Evolutionary conservation across 1,140 invertebrate genomes (phyloP), one percentile per base, ranked within the genome.

Genomic region (Drosophila tropicalis): DNA sequence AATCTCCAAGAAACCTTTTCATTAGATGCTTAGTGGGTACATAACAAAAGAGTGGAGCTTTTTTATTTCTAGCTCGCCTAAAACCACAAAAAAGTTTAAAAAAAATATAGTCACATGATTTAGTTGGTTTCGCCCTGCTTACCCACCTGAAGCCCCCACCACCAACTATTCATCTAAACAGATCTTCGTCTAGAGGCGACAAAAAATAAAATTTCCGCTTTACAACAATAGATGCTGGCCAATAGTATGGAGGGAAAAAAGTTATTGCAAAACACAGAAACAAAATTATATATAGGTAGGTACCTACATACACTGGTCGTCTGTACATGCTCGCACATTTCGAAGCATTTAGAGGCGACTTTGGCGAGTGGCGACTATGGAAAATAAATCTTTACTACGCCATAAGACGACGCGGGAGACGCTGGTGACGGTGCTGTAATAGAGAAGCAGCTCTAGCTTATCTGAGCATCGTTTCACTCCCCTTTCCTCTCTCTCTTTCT

Each of bases 381-480:
- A 86, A 83, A 83, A 87, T 87, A 87, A 87, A 87, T 87, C 84
- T 87, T 87, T 83, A 87, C 84, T 87, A 84, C 84, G 84, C 84
- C 84, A 87, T 87, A 89, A 87, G 79, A 87, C 79, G 75, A 69
- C 58, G 54, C 25, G 13, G 36, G 36, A 39, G 36, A 39, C 36
- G 17, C 44, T 56, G 63, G 60, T 62, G 66, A 66, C 51, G 36
- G 55, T 44, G 79, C 65, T 84, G 80, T 79, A 83, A 82, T 83
- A 72, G 79, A 83, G 79, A 82, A 75, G 72, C 79, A 71, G 74
- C 79, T 57, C 62, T 65, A 69, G 82, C 83, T 86, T 87, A 86
- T 82, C 82, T 73, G 62, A 62, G 39, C 62, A 58, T 40, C 47
- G 60, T 39, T 32, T 57, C 40, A 12, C 29, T 17, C 25, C 12